Evolutionary conservation across 2,888 invertebrate genomes (phyloP), one percentile per base, ranked within the genome.

Genomic region (Troides helena): DNA sequence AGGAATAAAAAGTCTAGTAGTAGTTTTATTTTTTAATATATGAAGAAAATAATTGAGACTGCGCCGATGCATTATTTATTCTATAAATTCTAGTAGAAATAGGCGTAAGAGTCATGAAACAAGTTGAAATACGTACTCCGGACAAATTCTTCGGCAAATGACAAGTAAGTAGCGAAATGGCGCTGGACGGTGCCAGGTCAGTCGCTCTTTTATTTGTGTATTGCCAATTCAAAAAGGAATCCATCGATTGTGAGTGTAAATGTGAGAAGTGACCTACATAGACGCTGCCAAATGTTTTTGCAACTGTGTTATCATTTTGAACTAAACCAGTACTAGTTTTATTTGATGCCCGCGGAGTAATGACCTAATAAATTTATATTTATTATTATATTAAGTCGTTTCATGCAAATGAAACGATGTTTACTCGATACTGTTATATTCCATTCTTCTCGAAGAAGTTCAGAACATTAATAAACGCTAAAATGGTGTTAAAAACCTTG

Each of bases 171-270:
- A 70, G 63, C 43, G 59, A 23, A 59, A 63, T 25, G 62, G 36
- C 58, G 62, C 39, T 70, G 70, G 53, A 46, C 58, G 21, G 25
- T 70, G 70, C 70, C 70, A 70, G 59, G 21, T 62, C 59, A 39
- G 59, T 59, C 39, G 62, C 53, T 63, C 50, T 66, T 70, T 70
- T 66, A 66, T 70, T 62, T 67, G 66, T 62, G 36, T 66, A 70
- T 63, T 58, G 70, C 66, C 70, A 70, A 70, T 70, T 66, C 62
- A 70, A 67, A 70, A 70, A 70, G 66, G 63, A 70, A 70, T 70
- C 66, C 66, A 66, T 70, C 66, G 66, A 66, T 67, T 53, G 62
- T 36, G 62, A 60, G 62, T 58, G 62, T 43, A 65, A 65, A 69
- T 69, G 69, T 65, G 69, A 61, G 62, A 66, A 63, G 30, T 63